Percentiles rank a stretch among this genome's conserved stretches.
Evolutionary conservation across 1,140 invertebrate genomes (phyloP).

Genomic region (Formica selysi): DNA sequence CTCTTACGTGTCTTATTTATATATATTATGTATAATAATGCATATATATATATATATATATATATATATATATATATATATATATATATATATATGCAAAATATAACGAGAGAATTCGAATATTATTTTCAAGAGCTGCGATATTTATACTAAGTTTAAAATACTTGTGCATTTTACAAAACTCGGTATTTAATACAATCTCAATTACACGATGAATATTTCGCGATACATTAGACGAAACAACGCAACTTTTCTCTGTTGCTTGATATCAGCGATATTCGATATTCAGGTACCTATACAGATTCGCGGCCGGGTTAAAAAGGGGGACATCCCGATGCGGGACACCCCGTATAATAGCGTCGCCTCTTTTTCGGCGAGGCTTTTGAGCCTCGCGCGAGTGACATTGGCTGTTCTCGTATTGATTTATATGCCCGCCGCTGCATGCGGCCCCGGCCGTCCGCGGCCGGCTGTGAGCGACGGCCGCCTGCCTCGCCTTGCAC

Average conservation of each 20-base stretch:
- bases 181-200: not conserved
- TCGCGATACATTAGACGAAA: not conserved
- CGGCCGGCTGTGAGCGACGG: conserved; percentile 31
- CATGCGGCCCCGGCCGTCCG: conserved; percentile 35
- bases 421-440: conserved; percentile 59
- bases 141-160: not conserved
- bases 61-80: too few species aligned
- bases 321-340: not conserved
- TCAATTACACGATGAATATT: not conserved
- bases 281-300: not conserved
- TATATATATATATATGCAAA: not conserved
- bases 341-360: conserved; percentile 48
- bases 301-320: not conserved
- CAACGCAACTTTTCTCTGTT: not conserved
- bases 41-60: too few species aligned
- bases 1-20: not conserved
- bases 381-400: conserved; percentile 57
- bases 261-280: not conserved
- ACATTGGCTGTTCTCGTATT: conserved; percentile 63
- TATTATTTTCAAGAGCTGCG: not conserved
- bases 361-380: conserved; percentile 33
- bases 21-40: too few species aligned
- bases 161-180: too few species aligned
- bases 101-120: not conserved
- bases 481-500: conserved; percentile 56